Conservation (phyloP, 2,888 invertebrate genomes). For the Diaperis boleti region DNA sequence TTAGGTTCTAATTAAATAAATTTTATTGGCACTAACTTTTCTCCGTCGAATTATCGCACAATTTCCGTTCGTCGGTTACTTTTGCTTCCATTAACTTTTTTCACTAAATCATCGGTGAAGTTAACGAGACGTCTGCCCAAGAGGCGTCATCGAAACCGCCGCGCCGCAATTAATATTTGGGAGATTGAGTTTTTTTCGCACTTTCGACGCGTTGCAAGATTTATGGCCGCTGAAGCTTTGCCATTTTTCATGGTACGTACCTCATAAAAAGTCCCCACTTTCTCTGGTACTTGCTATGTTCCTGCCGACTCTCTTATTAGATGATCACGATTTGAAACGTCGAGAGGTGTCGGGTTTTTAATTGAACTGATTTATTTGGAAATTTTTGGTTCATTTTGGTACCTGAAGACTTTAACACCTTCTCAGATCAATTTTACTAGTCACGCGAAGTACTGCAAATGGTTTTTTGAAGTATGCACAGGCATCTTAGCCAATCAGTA, state of each 20-base stretch:
- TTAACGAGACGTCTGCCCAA: background rate
- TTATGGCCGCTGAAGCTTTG: background rate
- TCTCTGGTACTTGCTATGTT: background rate
- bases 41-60: constrained; percentile 25
- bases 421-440: too few species aligned
- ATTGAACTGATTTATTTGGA: background rate
- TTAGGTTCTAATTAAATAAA: constrained; percentile 19
- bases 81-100: constrained; percentile 13
- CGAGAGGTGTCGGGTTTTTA: background rate
- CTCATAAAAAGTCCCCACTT: background rate
- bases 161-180: background rate
- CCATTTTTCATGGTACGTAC: background rate
- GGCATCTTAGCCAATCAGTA: too few species aligned
- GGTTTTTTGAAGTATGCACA: too few species aligned
- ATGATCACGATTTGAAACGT: background rate
- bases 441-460: too few species aligned
- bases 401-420: too few species aligned
- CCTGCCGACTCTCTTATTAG: background rate
- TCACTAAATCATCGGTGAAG: constrained; percentile 5
- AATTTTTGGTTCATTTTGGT: too few species aligned
- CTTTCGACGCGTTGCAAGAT: too few species aligned
- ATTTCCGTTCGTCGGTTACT: constrained; percentile 18
- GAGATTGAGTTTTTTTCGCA: background rate
- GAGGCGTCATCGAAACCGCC: background rate
- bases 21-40: constrained; percentile 27